Evolutionary conservation across 1,140 invertebrate species (phyloP).

Genomic region (Tachypleus tridentatus): DNA sequence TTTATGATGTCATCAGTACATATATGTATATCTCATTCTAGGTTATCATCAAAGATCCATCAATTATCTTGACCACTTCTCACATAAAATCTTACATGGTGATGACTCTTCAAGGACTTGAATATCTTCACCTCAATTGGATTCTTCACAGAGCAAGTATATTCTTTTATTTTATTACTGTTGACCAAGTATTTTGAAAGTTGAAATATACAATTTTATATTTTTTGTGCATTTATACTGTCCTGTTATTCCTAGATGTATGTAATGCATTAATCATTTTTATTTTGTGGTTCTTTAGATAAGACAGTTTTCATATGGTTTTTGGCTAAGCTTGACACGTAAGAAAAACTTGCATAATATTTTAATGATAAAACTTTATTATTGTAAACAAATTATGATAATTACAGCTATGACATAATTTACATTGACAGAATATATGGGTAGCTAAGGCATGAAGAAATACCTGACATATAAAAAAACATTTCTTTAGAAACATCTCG

Average conservation of each 20-base stretch:
- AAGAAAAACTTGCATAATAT: no score
- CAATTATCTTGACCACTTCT: slow-evolving; percentile 74
- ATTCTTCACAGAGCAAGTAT: slow-evolving; percentile 73
- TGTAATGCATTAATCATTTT: slow-evolving; percentile 7
- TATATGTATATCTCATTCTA: slow-evolving; percentile 25
- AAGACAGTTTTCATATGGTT: no score
- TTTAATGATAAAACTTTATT: no score
- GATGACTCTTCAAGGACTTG: slow-evolving; percentile 86
- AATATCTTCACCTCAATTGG: slow-evolving; percentile 94
- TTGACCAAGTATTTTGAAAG: not conserved
- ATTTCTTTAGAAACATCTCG: no score
- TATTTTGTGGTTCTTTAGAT: not conserved
- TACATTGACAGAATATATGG: no score
- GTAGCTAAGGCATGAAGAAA: no score
- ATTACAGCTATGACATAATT: no score
- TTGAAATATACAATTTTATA: not conserved
- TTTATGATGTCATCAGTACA: not conserved
- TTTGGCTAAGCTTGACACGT: no score
- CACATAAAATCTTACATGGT: slow-evolving; percentile 95
- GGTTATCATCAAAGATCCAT: slow-evolving; percentile 46
- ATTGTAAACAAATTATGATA: no score
- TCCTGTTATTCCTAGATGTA: slow-evolving; percentile 4
- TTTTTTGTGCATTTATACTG: slow-evolving; percentile 5
- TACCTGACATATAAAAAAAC: no score
- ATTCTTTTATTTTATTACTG: not conserved